Percentiles rank a stretch among this genome's conserved stretches.
phyloP scores from a whole-genome alignment of 23 tunicate genomes.

The Oikopleura vanhoeffeni region DNA sequence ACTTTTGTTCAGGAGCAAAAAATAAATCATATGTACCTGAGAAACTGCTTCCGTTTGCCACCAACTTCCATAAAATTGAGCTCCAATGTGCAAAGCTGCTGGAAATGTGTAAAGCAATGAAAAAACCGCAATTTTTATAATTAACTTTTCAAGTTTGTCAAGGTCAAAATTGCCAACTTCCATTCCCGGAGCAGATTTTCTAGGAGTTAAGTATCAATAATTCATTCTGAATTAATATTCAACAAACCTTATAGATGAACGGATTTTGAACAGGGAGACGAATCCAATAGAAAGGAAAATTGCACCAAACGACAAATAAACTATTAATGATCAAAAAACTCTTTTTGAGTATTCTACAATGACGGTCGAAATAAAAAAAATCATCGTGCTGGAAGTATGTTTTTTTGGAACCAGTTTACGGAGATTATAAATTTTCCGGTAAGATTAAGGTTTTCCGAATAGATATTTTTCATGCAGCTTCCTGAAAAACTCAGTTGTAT shows the following conservation, averaged over 20 bases:
- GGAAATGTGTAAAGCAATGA: not conserved
- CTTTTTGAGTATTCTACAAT: no score
- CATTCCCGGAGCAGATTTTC: not conserved
- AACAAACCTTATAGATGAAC: slow-evolving; percentile 19
- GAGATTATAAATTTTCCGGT: no score
- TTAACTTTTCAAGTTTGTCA: not conserved
- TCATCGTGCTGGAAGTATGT: no score
- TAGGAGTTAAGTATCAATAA: not conserved
- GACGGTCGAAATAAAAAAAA: no score
- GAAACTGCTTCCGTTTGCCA: not conserved
- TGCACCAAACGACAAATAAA: slow-evolving; percentile 37
- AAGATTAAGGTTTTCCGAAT: no score
- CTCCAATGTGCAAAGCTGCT: not conserved
- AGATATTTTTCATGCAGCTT: no score
- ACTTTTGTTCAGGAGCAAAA: no score
- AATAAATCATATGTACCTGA: no score
- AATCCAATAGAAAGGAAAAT: slow-evolving; percentile 49
- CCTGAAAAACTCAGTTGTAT: no score
- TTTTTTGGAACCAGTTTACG: no score
- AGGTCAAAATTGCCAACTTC: not conserved
- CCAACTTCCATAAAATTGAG: not conserved
- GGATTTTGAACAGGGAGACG: slow-evolving; percentile 33
- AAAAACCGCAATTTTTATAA: not conserved
- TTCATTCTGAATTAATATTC: not conserved
- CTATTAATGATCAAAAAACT: slow-evolving; percentile 41